These are phyloP conservation scores for Clarias batrachus DNA, from an alignment of 2,113 vertebrate species.

Conservation along the genomic window DNA sequence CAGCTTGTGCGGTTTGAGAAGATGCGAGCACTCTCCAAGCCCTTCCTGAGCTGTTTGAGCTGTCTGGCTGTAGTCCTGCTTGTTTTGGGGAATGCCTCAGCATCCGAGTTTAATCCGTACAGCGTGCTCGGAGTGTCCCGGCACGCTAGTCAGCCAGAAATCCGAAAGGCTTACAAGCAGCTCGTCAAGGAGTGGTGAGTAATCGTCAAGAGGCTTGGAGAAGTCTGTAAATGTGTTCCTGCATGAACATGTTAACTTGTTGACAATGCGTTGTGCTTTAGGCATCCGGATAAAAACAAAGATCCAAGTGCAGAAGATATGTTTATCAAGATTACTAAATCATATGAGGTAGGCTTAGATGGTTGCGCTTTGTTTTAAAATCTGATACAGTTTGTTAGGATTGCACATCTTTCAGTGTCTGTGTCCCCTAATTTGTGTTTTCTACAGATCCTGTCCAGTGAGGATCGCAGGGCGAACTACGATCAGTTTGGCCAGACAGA, in stretches of 20 bases:
- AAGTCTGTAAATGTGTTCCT: background rate
- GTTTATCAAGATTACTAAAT: conserved; percentile 95
- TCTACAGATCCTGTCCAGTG: conserved; percentile 86
- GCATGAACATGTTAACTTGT: background rate
- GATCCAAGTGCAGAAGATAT: conserved; percentile 88
- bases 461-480: conserved; percentile 86
- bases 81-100: conserved; percentile 60
- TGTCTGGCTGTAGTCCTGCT: conserved; percentile 71
- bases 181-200: conserved; percentile 90
- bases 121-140: conserved; percentile 82
- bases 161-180: conserved; percentile 92
- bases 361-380: background rate
- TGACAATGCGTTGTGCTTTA: conserved; percentile 52
- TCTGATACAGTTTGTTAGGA: background rate
- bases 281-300: conserved; percentile 98
- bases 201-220: background rate
- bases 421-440: background rate
- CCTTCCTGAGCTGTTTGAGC: background rate
- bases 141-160: conserved; percentile 84
- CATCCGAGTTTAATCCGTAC: conserved; percentile 86
- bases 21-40: conserved; percentile 23
- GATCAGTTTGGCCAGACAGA: conserved; percentile 87
- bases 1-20: background rate
- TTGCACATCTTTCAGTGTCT: background rate
- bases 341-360: conserved; percentile 84